phyloP scores from a whole-genome alignment of 1,140 invertebrate species.

The Chironomus striatipennis region DNA sequence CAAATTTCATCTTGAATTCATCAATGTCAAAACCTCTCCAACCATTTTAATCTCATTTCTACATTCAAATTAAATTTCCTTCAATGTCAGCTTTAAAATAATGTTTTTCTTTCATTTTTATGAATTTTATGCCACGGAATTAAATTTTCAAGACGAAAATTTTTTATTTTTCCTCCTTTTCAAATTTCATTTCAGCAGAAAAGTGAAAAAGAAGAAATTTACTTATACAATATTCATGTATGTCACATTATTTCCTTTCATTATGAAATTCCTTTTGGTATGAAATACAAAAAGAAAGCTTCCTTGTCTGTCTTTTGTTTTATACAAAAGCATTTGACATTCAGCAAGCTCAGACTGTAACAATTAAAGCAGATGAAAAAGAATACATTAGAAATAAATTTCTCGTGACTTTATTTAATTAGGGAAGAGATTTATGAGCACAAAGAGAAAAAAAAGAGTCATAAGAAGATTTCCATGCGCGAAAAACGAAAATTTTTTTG shows the following conservation, averaged over 20 bases:
- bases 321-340: neutral
- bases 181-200: too few relatives aligned
- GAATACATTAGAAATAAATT: neutral
- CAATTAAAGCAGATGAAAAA: neutral
- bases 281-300: neutral
- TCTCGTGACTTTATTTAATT: constrained; percentile 9
- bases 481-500: too few relatives aligned
- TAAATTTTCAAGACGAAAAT: too few relatives aligned
- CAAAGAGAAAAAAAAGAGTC: neutral
- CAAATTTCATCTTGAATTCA: too few relatives aligned
- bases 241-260: neutral
- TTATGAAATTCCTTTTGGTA: neutral
- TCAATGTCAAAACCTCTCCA: too few relatives aligned
- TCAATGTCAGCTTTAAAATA: too few relatives aligned
- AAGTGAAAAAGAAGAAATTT: too few relatives aligned
- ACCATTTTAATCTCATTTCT: too few relatives aligned
- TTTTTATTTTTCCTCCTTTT: too few relatives aligned
- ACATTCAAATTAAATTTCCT: too few relatives aligned
- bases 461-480: neutral
- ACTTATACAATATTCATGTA: neutral
- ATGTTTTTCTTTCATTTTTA: too few relatives aligned
- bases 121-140: too few relatives aligned
- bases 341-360: neutral
- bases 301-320: neutral
- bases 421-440: neutral